Evolutionary conservation across 2,797 vertebrate genomes (phyloP), one percentile per base, ranked within the genome.

Genomic region (Acanthurus tractus): DNA sequence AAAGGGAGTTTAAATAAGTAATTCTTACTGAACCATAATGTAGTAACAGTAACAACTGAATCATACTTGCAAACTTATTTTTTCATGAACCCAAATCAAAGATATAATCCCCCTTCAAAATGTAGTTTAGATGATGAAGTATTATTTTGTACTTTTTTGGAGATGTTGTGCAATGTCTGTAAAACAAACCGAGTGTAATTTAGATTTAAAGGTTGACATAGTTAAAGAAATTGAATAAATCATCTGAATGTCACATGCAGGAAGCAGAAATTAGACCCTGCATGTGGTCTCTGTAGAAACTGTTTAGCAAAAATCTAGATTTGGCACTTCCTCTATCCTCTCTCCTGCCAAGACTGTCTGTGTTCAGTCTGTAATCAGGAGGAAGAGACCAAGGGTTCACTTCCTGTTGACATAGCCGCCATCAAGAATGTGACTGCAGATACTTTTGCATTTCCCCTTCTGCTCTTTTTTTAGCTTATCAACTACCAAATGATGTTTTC

Each of bases 261-360:
- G 63, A 84, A 89, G 89, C 65, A 55, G 84, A 84, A 92, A 91
- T 88, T 57, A 56, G 74, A 38, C 67, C 71, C 75, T 74, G 63
- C 79, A 59, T 64, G 79, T 25, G 71, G 74, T 56, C 53, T 20
- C 38, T 66, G 48, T 45, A 45, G 72, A 79, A 34, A 65, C 75
- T 77, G 59, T 76, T 83, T 38, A 68, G 81, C 77, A 83, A 61
- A 22, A 85, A 75, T 82, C 68, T 84, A 74, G 77, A 86, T 84
- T 65, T 74, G 46, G 71, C 68, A 87, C 89, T 94, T 95, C 90
- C 93, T 90, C 86, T 83, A 53, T 89, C 68, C 63, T 67, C 59
- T 38, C 23, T 76, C 38, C 71, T 61, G 80, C 79, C 74, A 83
- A 83, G 72, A 82, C 78, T 52, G 74, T 84, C 70, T 83, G 53